phyloP scores from a whole-genome alignment of 1,140 invertebrate species.

The Daktulosphaira vitifoliae region DNA sequence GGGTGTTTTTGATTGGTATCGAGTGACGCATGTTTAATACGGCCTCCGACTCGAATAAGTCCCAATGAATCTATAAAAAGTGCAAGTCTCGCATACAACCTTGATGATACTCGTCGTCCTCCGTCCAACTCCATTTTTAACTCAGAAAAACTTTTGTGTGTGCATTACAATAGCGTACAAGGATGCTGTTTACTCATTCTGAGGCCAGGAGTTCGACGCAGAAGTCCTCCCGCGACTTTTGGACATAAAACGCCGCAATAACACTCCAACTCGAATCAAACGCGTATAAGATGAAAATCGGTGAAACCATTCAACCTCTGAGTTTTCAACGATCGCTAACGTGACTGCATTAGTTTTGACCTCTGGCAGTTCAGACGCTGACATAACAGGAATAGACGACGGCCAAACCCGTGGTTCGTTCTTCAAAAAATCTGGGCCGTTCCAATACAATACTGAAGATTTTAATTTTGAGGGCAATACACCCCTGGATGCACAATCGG shows the following conservation, averaged over 20 bases:
- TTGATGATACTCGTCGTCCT: not conserved
- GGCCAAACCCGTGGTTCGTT: not conserved
- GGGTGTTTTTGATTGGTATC: not conserved
- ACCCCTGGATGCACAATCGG: constrained; percentile 32
- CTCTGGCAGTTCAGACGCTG: not conserved
- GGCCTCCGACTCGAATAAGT: not conserved
- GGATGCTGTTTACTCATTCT: no score
- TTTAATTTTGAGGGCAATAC: constrained; percentile 10
- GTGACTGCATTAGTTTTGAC: no score
- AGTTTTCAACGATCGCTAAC: no score
- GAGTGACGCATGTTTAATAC: not conserved
- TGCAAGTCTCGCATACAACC: not conserved
- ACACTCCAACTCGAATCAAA: no score
- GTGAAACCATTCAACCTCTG: no score
- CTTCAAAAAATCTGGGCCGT: not conserved
- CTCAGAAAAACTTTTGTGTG: no score
- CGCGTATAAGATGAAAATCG: no score
- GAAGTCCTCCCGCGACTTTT: no score
- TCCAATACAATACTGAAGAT: not conserved
- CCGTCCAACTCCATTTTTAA: not conserved
- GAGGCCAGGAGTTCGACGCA: no score
- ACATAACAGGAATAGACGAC: not conserved
- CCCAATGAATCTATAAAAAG: not conserved
- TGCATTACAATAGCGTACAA: no score
- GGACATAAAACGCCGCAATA: no score